Percentiles rank a stretch among this genome's conserved stretches.
Conservation (phyloP, 2,797 vertebrate genomes). For the Enteromius paludinosus region DNA sequence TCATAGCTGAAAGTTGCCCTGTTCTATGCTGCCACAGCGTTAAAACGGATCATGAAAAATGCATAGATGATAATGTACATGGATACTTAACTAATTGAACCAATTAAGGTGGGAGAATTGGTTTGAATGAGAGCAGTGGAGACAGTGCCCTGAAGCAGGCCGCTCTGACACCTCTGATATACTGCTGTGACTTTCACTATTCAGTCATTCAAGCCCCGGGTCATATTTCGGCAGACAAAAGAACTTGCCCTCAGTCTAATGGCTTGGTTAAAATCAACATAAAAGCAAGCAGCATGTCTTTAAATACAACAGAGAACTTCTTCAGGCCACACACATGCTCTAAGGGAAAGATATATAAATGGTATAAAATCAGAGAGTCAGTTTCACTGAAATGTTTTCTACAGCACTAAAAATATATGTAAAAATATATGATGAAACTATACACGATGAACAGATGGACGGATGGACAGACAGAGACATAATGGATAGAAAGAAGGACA, state of each 20-base stretch:
- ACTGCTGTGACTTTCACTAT: conserved; percentile 72
- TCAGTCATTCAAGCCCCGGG: conserved; percentile 69
- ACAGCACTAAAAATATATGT: not conserved
- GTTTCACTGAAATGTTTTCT: not conserved
- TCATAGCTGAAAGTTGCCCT: conserved; percentile 80
- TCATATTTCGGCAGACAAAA: conserved; percentile 79
- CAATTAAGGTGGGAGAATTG: conserved; percentile 76
- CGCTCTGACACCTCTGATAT: conserved; percentile 78
- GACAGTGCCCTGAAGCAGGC: conserved; percentile 69
- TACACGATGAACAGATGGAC: not conserved
- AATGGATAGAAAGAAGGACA: too few relatives aligned
- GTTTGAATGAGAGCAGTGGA: conserved; percentile 71
- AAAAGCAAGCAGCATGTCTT: conserved; percentile 42
- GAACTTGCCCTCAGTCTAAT: conserved; percentile 70
- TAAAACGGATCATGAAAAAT: conserved; percentile 82
- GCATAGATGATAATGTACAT: conserved; percentile 78
- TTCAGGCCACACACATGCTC: not conserved
- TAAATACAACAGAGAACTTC: conserved; percentile 42
- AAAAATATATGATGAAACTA: not conserved
- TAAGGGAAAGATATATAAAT: not conserved
- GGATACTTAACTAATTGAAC: conserved; percentile 83
- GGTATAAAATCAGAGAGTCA: not conserved
- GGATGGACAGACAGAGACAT: not conserved
- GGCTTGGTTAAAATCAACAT: conserved; percentile 47
- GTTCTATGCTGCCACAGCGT: conserved; percentile 72